A percentile compares a stretch with the other conserved stretches of the same genome.
These are phyloP conservation scores for Chaetodon auriga DNA, from an alignment of 2,113 vertebrate species.

Conservation along the genomic window DNA sequence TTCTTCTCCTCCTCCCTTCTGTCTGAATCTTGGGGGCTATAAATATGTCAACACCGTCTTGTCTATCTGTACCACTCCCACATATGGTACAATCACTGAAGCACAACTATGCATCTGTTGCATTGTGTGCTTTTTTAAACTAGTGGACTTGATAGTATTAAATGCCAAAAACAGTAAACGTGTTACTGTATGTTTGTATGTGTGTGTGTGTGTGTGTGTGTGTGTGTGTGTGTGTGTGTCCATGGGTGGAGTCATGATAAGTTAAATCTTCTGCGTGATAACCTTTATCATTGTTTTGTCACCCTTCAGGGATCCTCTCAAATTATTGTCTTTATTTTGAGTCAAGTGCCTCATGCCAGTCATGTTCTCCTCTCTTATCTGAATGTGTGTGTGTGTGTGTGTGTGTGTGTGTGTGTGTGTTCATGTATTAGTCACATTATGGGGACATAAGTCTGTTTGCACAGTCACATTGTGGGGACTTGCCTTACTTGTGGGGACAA, in stretches of 20 bases:
- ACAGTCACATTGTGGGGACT: no score
- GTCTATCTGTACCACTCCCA: slow-evolving; percentile 15
- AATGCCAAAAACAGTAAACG: neutral
- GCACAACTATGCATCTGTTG: slow-evolving; percentile 2
- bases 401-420: no score
- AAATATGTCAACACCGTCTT: slow-evolving; percentile 58
- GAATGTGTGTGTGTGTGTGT: neutral
- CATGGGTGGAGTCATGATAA: slow-evolving; percentile 1
- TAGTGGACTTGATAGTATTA: neutral
- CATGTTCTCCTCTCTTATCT: neutral
- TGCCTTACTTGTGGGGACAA: no score
- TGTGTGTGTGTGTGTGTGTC: neutral
- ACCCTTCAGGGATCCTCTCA: neutral
- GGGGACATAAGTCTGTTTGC: no score
- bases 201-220: slow-evolving; percentile 14
- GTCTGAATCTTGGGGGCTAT: slow-evolving; percentile 38
- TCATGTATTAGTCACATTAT: no score
- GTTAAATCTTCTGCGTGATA: neutral
- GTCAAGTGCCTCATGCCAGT: neutral
- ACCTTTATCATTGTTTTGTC: neutral
- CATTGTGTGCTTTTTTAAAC: neutral
- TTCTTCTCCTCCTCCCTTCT: slow-evolving; percentile 22
- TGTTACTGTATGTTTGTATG: neutral
- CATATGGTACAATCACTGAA: neutral
- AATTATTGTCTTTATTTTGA: slow-evolving; percentile 6